A percentile compares a stretch with the other conserved stretches of the same genome.
These are phyloP conservation scores for Tenthredo scrophulariae DNA, from an alignment of 2,888 invertebrate genomes.

Conservation along the genomic window DNA sequence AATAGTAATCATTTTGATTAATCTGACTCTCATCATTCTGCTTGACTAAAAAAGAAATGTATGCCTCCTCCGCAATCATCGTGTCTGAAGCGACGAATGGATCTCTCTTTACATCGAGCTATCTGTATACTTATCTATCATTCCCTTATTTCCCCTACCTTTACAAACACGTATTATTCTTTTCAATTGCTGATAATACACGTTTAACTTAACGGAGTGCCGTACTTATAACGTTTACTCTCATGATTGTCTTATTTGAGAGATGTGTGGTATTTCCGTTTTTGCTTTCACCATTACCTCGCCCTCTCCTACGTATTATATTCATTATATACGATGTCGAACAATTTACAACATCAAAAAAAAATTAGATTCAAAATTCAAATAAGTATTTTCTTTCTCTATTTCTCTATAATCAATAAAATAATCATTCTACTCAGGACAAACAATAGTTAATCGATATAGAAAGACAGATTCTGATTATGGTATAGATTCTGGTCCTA, in stretches of 20 bases:
- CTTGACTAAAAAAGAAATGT: background rate
- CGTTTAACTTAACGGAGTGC: conserved; percentile 21
- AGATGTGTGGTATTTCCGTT: conserved; percentile 34
- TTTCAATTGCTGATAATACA: conserved; percentile 29
- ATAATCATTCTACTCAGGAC: background rate
- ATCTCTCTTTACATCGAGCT: conserved; percentile 12
- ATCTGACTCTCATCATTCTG: conserved; percentile 18
- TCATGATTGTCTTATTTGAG: conserved; percentile 15
- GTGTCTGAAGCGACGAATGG: background rate
- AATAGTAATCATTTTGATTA: conserved; percentile 20
- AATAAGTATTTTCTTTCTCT: background rate
- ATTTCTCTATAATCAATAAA: background rate
- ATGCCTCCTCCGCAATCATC: background rate
- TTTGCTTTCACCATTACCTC: conserved; percentile 30
- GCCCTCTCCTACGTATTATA: background rate
- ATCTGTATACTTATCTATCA: conserved; percentile 7
- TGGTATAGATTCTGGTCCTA: background rate
- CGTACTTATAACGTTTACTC: conserved; percentile 2
- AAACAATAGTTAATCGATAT: background rate
- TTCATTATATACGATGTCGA: background rate
- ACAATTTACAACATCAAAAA: background rate
- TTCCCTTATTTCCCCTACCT: background rate
- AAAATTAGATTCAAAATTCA: background rate
- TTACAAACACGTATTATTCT: conserved; percentile 14
- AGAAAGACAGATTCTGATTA: background rate